phyloP scores from a whole-genome alignment of 2,888 invertebrate genomes.

The Lacanobia oleracea region DNA sequence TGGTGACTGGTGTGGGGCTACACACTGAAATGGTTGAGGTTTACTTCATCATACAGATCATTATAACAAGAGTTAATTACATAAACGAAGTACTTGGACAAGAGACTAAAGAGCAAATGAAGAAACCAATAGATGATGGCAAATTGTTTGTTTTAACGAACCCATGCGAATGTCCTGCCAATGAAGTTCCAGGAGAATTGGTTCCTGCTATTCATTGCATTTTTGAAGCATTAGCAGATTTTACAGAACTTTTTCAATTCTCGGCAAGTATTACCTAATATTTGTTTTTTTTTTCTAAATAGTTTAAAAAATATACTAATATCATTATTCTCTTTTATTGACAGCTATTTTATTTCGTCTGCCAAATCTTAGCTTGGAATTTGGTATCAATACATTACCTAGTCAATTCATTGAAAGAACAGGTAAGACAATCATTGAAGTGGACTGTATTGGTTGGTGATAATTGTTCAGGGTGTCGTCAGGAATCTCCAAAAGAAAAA shows the following conservation, averaged over 20 bases:
- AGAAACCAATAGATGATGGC: constrained; percentile 12
- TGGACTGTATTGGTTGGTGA: no score
- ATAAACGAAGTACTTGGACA: constrained; percentile 69
- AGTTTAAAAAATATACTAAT: neutral
- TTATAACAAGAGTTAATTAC: constrained; percentile 70
- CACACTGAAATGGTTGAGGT: constrained; percentile 70
- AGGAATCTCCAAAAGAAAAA: no score
- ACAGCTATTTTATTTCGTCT: constrained; percentile 77
- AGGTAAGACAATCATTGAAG: constrained; percentile 72
- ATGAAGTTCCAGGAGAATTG: constrained; percentile 55
- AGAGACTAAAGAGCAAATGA: constrained; percentile 28
- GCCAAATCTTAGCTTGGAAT: constrained; percentile 73
- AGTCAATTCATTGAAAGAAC: constrained; percentile 72
- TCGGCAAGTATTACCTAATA: constrained; percentile 68
- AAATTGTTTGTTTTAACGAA: constrained; percentile 27
- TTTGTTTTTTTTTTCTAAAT: neutral
- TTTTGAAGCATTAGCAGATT: constrained; percentile 72
- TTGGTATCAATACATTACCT: constrained; percentile 75
- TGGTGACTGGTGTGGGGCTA: constrained; percentile 62
- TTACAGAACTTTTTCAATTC: constrained; percentile 73
- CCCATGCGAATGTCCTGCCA: constrained; percentile 14
- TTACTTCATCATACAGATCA: constrained; percentile 68
- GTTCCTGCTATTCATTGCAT: constrained; percentile 69
- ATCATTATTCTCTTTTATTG: constrained; percentile 29
- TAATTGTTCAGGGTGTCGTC: no score